phyloP scores from a whole-genome alignment of 2,113 vertebrate species.

The Corvus moneduloides region DNA sequence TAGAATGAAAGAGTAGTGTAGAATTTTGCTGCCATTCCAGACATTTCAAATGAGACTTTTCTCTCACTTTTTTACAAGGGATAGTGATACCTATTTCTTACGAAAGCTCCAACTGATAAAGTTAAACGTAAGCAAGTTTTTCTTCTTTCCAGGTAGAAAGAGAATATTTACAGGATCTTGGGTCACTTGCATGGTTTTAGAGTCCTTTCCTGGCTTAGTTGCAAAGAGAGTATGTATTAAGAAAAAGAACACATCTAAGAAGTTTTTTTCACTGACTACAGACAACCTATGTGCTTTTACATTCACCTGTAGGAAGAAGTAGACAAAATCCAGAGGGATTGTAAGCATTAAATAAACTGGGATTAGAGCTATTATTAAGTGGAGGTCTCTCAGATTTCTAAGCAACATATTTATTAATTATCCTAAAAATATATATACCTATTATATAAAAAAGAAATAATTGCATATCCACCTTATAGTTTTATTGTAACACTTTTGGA shows the following conservation, averaged over 20 bases:
- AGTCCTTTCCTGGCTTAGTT: background rate
- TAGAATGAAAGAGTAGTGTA: background rate
- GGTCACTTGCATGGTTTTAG: background rate
- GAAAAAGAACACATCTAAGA: fast-evolving
- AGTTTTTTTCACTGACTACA: background rate
- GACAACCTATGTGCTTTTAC: background rate
- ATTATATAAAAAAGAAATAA: background rate
- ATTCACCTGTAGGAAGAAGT: background rate
- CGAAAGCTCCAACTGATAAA: background rate
- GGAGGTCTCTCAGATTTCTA: background rate
- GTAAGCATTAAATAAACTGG: background rate
- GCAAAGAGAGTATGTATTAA: background rate
- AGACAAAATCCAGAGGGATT: background rate
- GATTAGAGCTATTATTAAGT: background rate
- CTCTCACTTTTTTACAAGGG: background rate
- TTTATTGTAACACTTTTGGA: background rate
- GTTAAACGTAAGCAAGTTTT: background rate
- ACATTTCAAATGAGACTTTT: background rate
- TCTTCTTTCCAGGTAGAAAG: background rate
- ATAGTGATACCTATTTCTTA: background rate
- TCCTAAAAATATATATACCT: background rate
- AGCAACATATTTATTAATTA: background rate
- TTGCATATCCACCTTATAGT: background rate
- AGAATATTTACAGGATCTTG: background rate
- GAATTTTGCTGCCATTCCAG: background rate